phyloP scores from a whole-genome alignment of 2,797 vertebrate species.

The Aphelocoma californica region DNA sequence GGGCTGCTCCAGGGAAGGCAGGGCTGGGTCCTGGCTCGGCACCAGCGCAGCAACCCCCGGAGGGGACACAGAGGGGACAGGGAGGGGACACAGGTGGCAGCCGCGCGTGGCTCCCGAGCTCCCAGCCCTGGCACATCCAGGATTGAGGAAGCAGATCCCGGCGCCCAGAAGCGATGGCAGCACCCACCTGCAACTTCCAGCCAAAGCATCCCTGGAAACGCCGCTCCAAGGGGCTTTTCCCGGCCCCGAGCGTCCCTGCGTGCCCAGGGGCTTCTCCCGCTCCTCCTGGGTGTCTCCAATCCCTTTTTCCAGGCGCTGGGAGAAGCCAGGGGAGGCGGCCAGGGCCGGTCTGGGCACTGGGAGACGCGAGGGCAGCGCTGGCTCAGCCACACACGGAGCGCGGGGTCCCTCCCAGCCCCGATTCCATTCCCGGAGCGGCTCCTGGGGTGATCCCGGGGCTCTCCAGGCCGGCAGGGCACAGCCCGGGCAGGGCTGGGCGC shows the following conservation, averaged over 20 bases:
- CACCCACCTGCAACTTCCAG: background rate
- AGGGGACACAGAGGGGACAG: too few species aligned
- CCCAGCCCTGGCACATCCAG: background rate
- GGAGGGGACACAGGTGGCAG: background rate
- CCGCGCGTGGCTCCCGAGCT: accelerated
- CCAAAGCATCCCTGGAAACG: background rate
- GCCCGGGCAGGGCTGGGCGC: background rate
- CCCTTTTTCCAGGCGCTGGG: background rate
- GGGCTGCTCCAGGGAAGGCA: background rate
- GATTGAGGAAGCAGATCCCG: background rate
- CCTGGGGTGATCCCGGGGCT: accelerated
- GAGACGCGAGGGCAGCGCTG: background rate
- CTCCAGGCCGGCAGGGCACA: background rate
- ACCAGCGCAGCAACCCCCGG: background rate
- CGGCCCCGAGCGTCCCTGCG: background rate
- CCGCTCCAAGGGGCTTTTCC: background rate
- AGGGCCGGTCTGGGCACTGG: accelerated
- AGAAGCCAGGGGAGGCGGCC: background rate
- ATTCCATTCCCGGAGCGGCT: background rate
- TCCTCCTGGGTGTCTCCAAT: background rate
- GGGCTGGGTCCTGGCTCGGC: background rate
- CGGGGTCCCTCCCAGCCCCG: background rate
- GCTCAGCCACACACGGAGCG: accelerated
- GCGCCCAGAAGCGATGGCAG: background rate
- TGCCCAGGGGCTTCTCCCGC: background rate